Conservation (phyloP, 92 coral and sea anemone species). For the Metridium senile region DNA sequence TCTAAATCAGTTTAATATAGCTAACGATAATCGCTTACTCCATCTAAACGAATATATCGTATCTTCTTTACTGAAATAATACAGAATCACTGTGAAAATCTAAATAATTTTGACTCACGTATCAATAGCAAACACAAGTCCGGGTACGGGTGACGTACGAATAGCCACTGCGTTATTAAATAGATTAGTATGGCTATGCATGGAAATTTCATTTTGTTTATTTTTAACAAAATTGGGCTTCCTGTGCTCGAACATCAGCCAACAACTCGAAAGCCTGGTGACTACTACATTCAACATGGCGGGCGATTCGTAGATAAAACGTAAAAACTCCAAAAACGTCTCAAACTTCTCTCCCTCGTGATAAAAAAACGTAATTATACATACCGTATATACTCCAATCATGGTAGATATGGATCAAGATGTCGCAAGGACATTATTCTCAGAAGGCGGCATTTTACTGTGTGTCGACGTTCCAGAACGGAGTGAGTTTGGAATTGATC, state of each 20-base stretch:
- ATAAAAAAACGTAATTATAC: no score
- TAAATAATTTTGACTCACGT: no score
- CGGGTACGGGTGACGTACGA: no score
- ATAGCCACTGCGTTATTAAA: no score
- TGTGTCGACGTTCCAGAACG: conserved; percentile 83
- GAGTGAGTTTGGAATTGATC: conserved; percentile 93
- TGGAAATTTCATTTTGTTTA: no score
- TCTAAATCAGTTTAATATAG: no score
- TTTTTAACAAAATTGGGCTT: background rate
- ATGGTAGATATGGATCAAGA: conserved; percentile 81
- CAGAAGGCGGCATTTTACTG: conserved; percentile 75
- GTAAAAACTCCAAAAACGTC: background rate
- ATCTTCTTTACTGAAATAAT: no score
- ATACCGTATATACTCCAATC: background rate
- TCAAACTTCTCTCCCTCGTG: background rate
- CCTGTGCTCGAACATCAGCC: background rate
- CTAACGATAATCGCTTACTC: no score
- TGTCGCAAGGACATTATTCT: conserved; percentile 67
- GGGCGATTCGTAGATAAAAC: conserved; percentile 17
- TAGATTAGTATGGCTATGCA: no score
- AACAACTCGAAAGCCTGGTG: background rate
- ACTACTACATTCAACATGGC: conserved; percentile 31
- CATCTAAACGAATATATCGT: no score
- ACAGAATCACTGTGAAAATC: no score
- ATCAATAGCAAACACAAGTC: no score